Evolutionary conservation across 2,113 vertebrate species (phyloP), one percentile per base, ranked within the genome.

Genomic region (Petrocephalus zakoni): DNA sequence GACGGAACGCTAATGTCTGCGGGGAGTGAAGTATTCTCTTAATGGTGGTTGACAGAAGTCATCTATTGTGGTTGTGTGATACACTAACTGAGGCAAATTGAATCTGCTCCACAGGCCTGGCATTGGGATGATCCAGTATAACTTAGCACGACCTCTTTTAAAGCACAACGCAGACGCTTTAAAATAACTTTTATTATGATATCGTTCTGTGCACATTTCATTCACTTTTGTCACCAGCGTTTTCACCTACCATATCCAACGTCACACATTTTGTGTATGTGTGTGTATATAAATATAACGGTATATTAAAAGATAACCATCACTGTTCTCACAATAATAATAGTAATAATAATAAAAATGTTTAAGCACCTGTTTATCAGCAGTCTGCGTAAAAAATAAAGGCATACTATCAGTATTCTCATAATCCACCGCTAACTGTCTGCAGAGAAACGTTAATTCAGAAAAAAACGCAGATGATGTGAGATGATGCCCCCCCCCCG

Each of bases 41-140:
- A 94, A 96, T 94, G 92, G 92, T 88, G 91, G 93, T 91, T 94
- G 95, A 94, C 94, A 94, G 91, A 88, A 92, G 89, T 92, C 92
- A 93, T 95, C 94, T 93, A 94, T 94, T 93, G 89, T 83, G 91
- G 91, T 91, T 93, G 92, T 94, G 92, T 93, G 94, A 94, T 94
- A 93, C 89, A 34, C 52, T 88, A 88, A 83, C 78, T 83, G 81
- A 83, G 81, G 81, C 37, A 47, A 83, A 49, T 83, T 47, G 81
- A 83, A 83, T 46, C 46, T 83, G 81, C 81, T n/a, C 46, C 46
- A 19, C n/a, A 29, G 61, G 15, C 15, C 75, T 46, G 17, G 7
- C 34, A 81, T 22, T 49, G 15, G 21, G 37, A 83, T 11, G 42
- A 53, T 56, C 51, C 34, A 6, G 25, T 34, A 29, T 83, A 22